These are phyloP conservation scores for Choloepus didactylus DNA, from an alignment of 2,797 vertebrate species.

Conservation along the genomic window DNA sequence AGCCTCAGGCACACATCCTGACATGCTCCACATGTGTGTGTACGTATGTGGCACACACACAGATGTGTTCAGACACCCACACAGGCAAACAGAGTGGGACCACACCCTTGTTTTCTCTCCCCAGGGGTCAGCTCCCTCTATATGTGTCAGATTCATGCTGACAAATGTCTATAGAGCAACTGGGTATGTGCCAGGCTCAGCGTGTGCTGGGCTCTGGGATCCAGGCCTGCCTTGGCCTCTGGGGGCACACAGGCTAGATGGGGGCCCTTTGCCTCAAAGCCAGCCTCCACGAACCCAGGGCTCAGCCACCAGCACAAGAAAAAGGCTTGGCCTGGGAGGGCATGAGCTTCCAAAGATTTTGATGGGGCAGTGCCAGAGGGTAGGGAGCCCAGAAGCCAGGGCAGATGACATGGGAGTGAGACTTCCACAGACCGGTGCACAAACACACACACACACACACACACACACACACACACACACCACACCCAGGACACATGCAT, in stretches of 20 bases:
- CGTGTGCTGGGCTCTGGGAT: neutral
- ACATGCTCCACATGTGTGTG: no score
- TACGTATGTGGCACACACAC: no score
- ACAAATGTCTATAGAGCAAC: neutral
- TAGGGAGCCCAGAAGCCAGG: neutral
- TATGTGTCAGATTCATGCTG: accelerated
- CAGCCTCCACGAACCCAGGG: no score
- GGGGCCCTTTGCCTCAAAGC: neutral
- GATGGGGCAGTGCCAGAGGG: neutral
- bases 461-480: no score
- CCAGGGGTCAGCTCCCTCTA: accelerated
- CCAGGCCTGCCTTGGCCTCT: accelerated
- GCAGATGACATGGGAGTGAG: neutral
- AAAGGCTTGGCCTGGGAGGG: neutral
- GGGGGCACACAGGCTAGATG: neutral
- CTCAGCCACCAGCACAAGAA: neutral
- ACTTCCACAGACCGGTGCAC: no score
- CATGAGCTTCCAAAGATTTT: accelerated
- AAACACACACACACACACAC: no score
- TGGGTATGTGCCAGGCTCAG: accelerated
- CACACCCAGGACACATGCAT: no score
- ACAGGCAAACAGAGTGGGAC: no score
- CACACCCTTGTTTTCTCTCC: neutral
- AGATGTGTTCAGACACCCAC: neutral
- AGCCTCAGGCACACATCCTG: neutral